Evolutionary conservation across 2,888 invertebrate species (phyloP).

Genomic region (Meiosimyza decipiens): DNA sequence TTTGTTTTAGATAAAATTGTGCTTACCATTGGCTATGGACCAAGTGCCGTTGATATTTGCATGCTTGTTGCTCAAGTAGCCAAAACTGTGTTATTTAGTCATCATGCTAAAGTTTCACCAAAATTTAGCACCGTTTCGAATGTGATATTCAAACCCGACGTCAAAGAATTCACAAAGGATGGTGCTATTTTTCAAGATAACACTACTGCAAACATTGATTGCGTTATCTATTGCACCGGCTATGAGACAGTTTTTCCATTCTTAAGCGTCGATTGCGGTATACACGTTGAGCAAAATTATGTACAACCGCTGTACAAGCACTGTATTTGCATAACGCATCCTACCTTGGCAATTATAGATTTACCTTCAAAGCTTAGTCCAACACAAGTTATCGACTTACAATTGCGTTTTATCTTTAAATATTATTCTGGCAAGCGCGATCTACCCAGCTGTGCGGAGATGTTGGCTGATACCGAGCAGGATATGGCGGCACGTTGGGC

Average conservation of each 20-base stretch:
- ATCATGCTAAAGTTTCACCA: constrained; percentile 70
- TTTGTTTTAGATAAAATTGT: constrained; percentile 71
- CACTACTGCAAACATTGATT: constrained; percentile 72
- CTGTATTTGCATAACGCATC: constrained; percentile 80
- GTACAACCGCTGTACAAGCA: constrained; percentile 88
- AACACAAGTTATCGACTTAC: constrained; percentile 84
- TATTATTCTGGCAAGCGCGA: constrained; percentile 73
- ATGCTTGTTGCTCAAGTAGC: constrained; percentile 75
- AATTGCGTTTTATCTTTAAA: constrained; percentile 74
- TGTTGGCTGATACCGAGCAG: constrained; percentile 72
- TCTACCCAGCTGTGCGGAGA: constrained; percentile 73
- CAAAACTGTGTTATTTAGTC: constrained; percentile 74
- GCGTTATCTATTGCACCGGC: constrained; percentile 82
- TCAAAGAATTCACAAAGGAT: constrained; percentile 68
- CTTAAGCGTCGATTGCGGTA: constrained; percentile 74
- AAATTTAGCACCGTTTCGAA: constrained; percentile 75
- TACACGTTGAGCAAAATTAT: constrained; percentile 79
- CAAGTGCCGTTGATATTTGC: constrained; percentile 84
- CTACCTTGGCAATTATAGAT: constrained; percentile 84
- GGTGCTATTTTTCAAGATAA: constrained; percentile 75
- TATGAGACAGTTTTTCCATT: constrained; percentile 82
- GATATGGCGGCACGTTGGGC: constrained; percentile 72
- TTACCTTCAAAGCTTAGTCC: constrained; percentile 83
- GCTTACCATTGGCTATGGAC: constrained; percentile 86
- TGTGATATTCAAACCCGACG: constrained; percentile 74